Evolutionary conservation across 2,797 vertebrate species (phyloP).

Genomic region (Premnoplex brunnescens): DNA sequence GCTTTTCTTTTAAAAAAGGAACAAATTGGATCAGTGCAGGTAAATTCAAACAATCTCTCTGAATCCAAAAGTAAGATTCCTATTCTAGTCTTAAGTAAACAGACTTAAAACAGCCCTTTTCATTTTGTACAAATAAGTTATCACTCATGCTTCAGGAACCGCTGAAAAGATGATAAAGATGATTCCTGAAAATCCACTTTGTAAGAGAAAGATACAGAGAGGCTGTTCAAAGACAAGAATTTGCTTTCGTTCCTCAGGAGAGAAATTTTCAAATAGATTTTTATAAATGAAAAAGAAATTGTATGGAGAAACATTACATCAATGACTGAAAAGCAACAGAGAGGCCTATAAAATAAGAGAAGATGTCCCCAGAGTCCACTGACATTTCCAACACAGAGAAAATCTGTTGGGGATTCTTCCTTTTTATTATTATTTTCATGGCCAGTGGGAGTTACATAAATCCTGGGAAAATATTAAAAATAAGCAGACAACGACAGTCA

Average conservation of each 20-base stretch:
- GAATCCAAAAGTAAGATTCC: not conserved
- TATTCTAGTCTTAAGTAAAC: not conserved
- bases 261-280: not conserved
- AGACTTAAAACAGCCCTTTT: not conserved
- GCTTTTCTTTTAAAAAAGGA: not conserved
- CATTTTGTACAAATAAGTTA: not conserved
- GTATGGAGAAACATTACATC: not conserved
- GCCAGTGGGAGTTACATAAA: not conserved
- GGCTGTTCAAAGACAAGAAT: not conserved
- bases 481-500: not conserved
- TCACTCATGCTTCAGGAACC: not conserved
- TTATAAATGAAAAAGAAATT: not conserved
- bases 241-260: not conserved
- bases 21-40: not conserved
- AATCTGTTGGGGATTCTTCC: not conserved
- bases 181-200: not conserved
- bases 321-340: not conserved
- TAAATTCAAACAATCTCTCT: not conserved
- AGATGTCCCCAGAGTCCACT: not conserved
- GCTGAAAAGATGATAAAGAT: not conserved
- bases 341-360: not conserved
- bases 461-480: not conserved
- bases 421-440: not conserved
- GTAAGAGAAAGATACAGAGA: not conserved
- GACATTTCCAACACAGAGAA: not conserved